Conservation (phyloP, 2,888 invertebrate species). For the Acleris literana region DNA sequence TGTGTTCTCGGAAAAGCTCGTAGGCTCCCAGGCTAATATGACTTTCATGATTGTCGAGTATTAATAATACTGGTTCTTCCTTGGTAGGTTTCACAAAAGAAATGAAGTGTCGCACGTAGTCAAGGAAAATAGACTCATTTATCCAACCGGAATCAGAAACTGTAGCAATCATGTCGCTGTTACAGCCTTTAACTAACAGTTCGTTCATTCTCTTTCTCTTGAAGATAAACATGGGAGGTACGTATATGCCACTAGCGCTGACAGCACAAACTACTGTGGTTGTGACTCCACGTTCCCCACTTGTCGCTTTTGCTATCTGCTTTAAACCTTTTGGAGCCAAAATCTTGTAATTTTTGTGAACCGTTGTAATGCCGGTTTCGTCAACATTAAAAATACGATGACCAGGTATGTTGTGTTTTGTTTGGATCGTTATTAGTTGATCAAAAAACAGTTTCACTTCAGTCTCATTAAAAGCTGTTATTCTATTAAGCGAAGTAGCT, state of each 20-base stretch:
- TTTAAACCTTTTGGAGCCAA: constrained; percentile 5
- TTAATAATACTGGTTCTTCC: too few species aligned
- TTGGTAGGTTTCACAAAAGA: too few species aligned
- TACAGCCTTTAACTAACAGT: too few species aligned
- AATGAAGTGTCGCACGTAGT: too few species aligned
- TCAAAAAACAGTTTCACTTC: constrained; percentile 6
- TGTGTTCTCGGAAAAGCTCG: constrained; percentile 31
- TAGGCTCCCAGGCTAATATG: too few species aligned
- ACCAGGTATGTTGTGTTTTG: constrained; percentile 3
- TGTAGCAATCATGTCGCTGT: too few species aligned
- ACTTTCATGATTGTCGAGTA: too few species aligned
- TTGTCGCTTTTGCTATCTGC: not conserved
- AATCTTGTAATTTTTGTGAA: constrained; percentile 1
- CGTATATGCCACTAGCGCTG: constrained; percentile 7
- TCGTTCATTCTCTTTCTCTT: not conserved
- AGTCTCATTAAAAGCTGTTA: constrained; percentile 1
- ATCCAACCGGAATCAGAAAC: too few species aligned
- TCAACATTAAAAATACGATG: constrained; percentile 7
- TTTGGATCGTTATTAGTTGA: not conserved
- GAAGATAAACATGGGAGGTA: constrained; percentile 2
- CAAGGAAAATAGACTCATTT: too few species aligned
- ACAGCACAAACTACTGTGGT: constrained; percentile 7
- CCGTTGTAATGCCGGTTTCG: constrained; percentile 4
- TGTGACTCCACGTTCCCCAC: constrained; percentile 14
- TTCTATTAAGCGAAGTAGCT: constrained; percentile 6